Percentiles rank a stretch among this genome's conserved stretches.
Conservation (phyloP, 2,113 vertebrate species). For the Barnardius zonarius region DNA sequence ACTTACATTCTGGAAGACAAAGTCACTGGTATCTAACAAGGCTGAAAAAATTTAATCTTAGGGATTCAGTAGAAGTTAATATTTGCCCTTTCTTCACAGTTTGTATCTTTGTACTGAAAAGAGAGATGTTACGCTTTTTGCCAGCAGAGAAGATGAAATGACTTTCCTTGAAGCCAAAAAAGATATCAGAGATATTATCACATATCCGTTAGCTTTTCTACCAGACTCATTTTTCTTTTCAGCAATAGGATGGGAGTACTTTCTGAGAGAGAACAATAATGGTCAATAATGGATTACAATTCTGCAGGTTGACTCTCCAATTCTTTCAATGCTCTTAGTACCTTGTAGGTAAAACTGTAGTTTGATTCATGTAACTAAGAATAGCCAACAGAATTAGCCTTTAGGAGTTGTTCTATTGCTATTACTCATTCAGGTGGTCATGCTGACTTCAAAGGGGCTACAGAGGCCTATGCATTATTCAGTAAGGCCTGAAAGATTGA, state of each 20-base stretch:
- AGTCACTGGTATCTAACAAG: neutral
- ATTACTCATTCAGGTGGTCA: slow-evolving; percentile 6
- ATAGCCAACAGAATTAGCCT: neutral
- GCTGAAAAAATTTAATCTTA: slow-evolving; percentile 8
- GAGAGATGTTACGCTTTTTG: slow-evolving; percentile 11
- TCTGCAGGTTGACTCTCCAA: neutral
- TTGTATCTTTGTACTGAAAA: slow-evolving; percentile 48
- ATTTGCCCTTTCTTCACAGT: slow-evolving; percentile 13
- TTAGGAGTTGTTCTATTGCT: neutral
- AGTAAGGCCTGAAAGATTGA: neutral
- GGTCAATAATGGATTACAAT: slow-evolving; percentile 3
- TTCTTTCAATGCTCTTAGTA: neutral
- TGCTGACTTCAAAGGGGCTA: slow-evolving; percentile 9
- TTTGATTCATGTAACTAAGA: slow-evolving; percentile 15
- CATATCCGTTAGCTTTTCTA: neutral
- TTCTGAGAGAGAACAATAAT: slow-evolving; percentile 39
- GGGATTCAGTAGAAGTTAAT: slow-evolving; percentile 33
- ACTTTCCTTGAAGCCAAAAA: slow-evolving; percentile 60
- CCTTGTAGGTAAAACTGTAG: neutral
- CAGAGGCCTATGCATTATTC: neutral
- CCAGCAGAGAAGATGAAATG: slow-evolving; percentile 47
- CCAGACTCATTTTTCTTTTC: slow-evolving; percentile 50
- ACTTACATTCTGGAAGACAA: neutral
- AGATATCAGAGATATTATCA: slow-evolving; percentile 57
- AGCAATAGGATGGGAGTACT: slow-evolving; percentile 6